Evolutionary conservation across 2,888 invertebrate genomes (phyloP).

Genomic region (Nomada hirtipes): DNA sequence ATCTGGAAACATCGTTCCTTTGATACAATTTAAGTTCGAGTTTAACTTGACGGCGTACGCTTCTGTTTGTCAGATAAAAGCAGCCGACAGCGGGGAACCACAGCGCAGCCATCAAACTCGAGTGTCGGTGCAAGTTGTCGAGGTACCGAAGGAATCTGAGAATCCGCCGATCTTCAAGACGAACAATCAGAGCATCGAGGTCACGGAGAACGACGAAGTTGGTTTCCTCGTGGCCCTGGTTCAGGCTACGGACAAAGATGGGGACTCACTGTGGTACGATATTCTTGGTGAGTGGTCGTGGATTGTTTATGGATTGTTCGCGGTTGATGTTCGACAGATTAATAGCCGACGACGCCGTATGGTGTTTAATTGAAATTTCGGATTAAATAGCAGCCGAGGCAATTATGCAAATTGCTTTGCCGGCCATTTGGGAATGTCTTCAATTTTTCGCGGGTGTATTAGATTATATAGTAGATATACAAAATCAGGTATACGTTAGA

Average conservation of each 20-base stretch:
- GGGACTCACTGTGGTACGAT: slow-evolving; percentile 95
- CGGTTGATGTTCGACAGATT: too few species aligned
- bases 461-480: too few species aligned
- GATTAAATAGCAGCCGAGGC: too few species aligned
- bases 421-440: too few species aligned
- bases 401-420: too few species aligned
- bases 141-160: slow-evolving; percentile 86
- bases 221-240: slow-evolving; percentile 94
- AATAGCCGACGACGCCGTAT: too few species aligned
- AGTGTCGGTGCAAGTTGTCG: slow-evolving; percentile 89
- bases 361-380: too few species aligned
- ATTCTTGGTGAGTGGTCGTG: slow-evolving; percentile 89
- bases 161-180: slow-evolving; percentile 88
- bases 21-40: slow-evolving; percentile 35
- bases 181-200: slow-evolving; percentile 89
- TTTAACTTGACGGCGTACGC: slow-evolving; percentile 27
- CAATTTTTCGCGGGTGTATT: too few species aligned
- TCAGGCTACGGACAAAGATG: slow-evolving; percentile 94
- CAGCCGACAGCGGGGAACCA: slow-evolving; percentile 92
- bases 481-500: too few species aligned
- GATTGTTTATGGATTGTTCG: not conserved
- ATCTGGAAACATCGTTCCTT: slow-evolving; percentile 2
- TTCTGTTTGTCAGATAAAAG: slow-evolving; percentile 87
- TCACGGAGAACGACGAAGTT: slow-evolving; percentile 94
- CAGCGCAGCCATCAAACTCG: slow-evolving; percentile 91